These are phyloP conservation scores for Kuschelorhynchus macadamiae DNA, from an alignment of 2,888 invertebrate genomes.

Conservation along the genomic window DNA sequence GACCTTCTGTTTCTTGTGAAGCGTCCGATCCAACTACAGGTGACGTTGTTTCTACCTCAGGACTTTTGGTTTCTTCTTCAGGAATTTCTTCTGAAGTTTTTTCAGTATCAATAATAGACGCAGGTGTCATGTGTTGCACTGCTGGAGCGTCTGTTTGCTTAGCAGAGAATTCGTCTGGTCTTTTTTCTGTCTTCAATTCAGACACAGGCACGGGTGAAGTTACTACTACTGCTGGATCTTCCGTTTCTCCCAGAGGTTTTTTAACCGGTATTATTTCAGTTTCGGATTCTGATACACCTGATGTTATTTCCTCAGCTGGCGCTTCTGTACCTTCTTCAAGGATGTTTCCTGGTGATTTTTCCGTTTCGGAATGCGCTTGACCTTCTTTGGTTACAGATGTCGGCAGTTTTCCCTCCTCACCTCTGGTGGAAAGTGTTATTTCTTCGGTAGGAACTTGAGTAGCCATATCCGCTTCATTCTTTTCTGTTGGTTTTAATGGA, in stretches of 20 bases:
- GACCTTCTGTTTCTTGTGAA: constrained; percentile 23
- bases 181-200: neutral
- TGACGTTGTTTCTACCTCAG: neutral
- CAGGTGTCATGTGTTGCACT: no score
- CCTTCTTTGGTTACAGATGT: neutral
- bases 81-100: constrained; percentile 5
- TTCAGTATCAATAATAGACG: constrained; percentile 14
- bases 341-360: no score
- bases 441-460: no score
- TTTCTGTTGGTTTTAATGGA: constrained; percentile 12
- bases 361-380: neutral
- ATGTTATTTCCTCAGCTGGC: neutral
- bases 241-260: constrained; percentile 5
- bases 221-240: neutral
- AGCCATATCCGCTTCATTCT: neutral
- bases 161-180: neutral
- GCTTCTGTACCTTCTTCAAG: no score
- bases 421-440: neutral
- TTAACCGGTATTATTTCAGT: constrained; percentile 12
- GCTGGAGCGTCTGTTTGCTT: no score
- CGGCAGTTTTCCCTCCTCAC: neutral
- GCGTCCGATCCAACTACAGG: neutral
- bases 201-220: neutral
- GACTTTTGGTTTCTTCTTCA: constrained; percentile 9
- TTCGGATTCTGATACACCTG: constrained; percentile 2